Conservation (phyloP, 1,140 invertebrate genomes). For the Drosophila malerkotliana region DNA sequence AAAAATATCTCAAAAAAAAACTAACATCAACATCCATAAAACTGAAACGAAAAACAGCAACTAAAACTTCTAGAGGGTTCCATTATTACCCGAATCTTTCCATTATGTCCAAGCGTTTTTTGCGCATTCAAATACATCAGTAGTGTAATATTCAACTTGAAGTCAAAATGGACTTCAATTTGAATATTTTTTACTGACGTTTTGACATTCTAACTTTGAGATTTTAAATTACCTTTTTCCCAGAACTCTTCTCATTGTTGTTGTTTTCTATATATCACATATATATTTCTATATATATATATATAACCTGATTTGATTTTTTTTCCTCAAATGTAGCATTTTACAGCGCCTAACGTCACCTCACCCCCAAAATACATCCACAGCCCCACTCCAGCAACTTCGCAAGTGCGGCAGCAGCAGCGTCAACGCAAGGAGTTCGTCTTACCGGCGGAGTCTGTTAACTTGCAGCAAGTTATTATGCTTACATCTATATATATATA, state of each 20-base stretch:
- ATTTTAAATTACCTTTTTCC: constrained; percentile 39
- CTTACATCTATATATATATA: constrained; percentile 29
- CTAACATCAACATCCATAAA: constrained; percentile 23
- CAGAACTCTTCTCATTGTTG: constrained; percentile 38
- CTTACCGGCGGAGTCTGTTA: constrained; percentile 49
- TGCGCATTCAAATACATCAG: constrained; percentile 29
- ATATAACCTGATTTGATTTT: constrained; percentile 80
- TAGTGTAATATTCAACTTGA: constrained; percentile 63
- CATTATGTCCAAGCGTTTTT: constrained; percentile 29
- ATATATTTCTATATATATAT: constrained; percentile 69
- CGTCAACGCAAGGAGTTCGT: constrained; percentile 35
- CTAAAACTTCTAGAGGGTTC: constrained; percentile 35
- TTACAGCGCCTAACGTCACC: constrained; percentile 68
- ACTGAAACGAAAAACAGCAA: constrained; percentile 36
- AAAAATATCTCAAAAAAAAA: constrained; percentile 55
- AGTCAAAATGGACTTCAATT: constrained; percentile 50
- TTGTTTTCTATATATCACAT: constrained; percentile 58
- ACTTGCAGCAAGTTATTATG: constrained; percentile 57
- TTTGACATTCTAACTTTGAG: constrained; percentile 35
- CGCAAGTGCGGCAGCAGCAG: constrained; percentile 27
- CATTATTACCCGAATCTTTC: constrained; percentile 13
- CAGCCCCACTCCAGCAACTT: constrained; percentile 29
- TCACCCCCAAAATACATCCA: constrained; percentile 38
- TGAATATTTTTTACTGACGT: constrained; percentile 62
- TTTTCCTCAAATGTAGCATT: constrained; percentile 78